Base-by-base conservation (phyloP, 2,113 vertebrate genomes). In the Cryptotis parvus region DNA sequence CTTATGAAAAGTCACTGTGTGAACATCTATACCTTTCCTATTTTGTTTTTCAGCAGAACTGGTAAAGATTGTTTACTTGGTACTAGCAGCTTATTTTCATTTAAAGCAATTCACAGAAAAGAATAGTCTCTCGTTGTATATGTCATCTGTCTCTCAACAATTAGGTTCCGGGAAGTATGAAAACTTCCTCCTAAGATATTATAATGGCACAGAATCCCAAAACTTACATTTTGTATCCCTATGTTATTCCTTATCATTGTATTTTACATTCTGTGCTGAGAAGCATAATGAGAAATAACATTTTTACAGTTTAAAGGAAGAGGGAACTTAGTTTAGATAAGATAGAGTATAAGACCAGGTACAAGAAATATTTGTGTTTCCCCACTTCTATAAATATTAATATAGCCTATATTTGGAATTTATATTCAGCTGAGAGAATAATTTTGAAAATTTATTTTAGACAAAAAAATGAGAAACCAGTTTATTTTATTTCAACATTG, bases 401-500 rank as follows among this genome's bases (percentile, higher is more conserved):
- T 77, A 39, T 77, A 85, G 35, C 52, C 73, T 75, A 6, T 11
- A 55, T 73, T 92, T 79, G 75, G 4, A 24, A 58, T 94, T 93
- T 92, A 27, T 83, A n/a, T 72, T 61, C 6, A 88, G 94, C n/a
- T n/a, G n/a, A n/a, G n/a, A 86, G 29, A 35, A 74, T 93, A 72
- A 75, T 88, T 92, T n/a, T n/a, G n/a, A n/a, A n/a, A n/a, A n/a
- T n/a, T 94, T 35, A 8, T 90, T 89, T 92, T 95, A 99, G 99
- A 99, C 98, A 98, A 97, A n/a, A n/a, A 95, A 98, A 99, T 93
- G 96, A 97, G 31, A 98, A 98, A 69, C 98, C 98, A 80, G 97
- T 99, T 97, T 98, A 99, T 94, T 97, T 99, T 90, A 95, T 99
- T 97, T 99, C 99, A 87, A 99, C 99, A 55, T 31, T 99, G 93